Conservation (phyloP, 2,113 vertebrate genomes). For the Nannospalax galili region DNA sequence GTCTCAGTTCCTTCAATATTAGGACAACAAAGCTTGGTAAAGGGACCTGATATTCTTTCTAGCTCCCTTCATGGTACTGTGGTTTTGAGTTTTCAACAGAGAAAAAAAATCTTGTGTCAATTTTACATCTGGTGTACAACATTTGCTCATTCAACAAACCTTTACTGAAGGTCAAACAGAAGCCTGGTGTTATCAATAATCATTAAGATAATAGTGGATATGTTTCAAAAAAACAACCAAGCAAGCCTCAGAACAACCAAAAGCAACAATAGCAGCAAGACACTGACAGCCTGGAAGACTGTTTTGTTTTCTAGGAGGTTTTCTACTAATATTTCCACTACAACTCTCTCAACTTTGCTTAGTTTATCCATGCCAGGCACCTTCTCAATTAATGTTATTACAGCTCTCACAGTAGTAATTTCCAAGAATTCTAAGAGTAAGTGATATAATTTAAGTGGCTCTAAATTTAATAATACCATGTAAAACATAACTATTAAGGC, state of each 20-base stretch:
- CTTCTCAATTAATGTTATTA: neutral
- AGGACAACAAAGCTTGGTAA: neutral
- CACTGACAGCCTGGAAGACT: neutral
- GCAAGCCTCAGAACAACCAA: neutral
- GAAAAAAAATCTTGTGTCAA: neutral
- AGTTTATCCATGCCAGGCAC: neutral
- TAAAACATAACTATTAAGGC: constrained; percentile 27
- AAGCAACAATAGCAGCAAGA: neutral
- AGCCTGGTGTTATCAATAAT: neutral
- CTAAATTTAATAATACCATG: constrained; percentile 30
- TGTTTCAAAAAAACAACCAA: neutral
- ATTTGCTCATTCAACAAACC: neutral
- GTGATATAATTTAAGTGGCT: neutral
- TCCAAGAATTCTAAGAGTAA: constrained; percentile 46
- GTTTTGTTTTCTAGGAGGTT: neutral
- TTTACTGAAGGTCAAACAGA: neutral
- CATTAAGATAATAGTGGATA: neutral
- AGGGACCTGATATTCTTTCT: neutral
- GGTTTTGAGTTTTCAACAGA: neutral
- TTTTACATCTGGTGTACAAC: neutral
- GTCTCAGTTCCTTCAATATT: neutral
- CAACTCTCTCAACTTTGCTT: neutral
- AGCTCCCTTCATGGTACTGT: neutral
- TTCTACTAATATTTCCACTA: neutral
- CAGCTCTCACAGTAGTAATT: neutral